Evolutionary conservation across 2,113 vertebrate genomes (phyloP), one percentile per base, ranked within the genome.

Genomic region (Stigmatopora nigra): DNA sequence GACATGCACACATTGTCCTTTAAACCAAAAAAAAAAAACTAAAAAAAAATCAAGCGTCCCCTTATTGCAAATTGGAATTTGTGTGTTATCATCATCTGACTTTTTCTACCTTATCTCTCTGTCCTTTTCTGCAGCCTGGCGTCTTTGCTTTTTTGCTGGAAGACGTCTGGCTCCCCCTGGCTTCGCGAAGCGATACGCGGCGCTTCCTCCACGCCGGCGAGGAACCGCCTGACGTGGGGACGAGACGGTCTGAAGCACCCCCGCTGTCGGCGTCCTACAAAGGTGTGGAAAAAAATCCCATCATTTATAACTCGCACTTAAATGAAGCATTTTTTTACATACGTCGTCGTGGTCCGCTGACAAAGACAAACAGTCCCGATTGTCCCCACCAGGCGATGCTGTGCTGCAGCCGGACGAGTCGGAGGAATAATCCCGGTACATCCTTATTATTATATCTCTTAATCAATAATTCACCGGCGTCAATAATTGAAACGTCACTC

Each of bases 321-420:
- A 36, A 10, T 31, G 1, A 58, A 14, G 22, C 47, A 49, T 49
- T 58, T 19, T 52, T 25, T 12, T 31, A 25, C 35, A n/a, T 89
- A 96, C 94, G 94, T 95, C 90, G 60, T 22, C 66, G 86, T 63
- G 82, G 70, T 92, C 92, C 83, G 90, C 87, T 25, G 92, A 90
- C 44, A 93, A 93, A 85, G 84, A 93, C 78, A 93, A 92, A 52
- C 92, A 92, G 47, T 89, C 92, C 61, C 91, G 92, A 76, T 91
- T 94, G 85, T 94, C 94, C 83, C 92, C 94, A 36, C 90, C 92
- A 60, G 92, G 93, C 76, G 94, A 95, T 84, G 93, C 92, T 84
- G 93, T 92, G 84, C 93, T 94, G 86, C 94, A 94, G 87, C 93
- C 93, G 67, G 94, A 96, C 52, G 93, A 92, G 0, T 96, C 93